A percentile compares a stretch with the other conserved stretches of the same genome.
These are phyloP conservation scores for Polylopha cassiicola DNA, from an alignment of 2,888 invertebrate species.

Conservation along the genomic window DNA sequence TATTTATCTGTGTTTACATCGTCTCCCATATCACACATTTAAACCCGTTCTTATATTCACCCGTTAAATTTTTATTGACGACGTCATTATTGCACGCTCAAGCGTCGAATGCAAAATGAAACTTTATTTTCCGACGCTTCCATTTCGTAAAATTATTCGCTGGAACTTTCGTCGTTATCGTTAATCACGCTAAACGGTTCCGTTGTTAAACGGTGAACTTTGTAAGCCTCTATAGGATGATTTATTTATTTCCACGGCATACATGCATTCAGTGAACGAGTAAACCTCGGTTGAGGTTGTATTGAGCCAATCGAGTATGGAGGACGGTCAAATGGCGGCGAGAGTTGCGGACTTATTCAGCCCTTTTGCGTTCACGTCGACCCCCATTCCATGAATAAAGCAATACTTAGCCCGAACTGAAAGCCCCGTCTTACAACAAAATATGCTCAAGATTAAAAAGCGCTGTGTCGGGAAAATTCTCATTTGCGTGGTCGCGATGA, in stretches of 20 bases:
- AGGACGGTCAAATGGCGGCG: constrained; percentile 22
- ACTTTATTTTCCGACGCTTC: too few relatives aligned
- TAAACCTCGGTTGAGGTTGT: constrained; percentile 17
- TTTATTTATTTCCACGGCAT: constrained; percentile 7
- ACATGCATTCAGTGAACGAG: constrained; percentile 16
- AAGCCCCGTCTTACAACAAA: constrained; percentile 20
- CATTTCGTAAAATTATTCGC: constrained; percentile 17
- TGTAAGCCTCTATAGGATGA: constrained; percentile 13
- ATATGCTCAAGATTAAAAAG: constrained; percentile 19
- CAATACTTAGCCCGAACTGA: constrained; percentile 28
- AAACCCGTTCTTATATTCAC: too few relatives aligned
- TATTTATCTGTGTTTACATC: constrained; percentile 13
- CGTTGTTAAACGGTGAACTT: constrained; percentile 18
- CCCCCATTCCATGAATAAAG: constrained; percentile 39
- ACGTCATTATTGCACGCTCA: too few relatives aligned
- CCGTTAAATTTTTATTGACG: too few relatives aligned
- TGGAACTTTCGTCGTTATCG: constrained; percentile 18
- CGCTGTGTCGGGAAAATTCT: constrained; percentile 6
- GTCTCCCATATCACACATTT: too few relatives aligned
- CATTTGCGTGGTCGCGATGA: constrained; percentile 6
- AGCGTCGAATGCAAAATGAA: too few relatives aligned
- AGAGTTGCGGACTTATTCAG: constrained; percentile 24
- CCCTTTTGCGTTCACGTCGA: constrained; percentile 39
- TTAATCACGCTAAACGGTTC: constrained; percentile 16
- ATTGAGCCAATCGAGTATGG: constrained; percentile 20